Conservation (phyloP, 2,888 invertebrate genomes). For the Orthosia cruda region DNA sequence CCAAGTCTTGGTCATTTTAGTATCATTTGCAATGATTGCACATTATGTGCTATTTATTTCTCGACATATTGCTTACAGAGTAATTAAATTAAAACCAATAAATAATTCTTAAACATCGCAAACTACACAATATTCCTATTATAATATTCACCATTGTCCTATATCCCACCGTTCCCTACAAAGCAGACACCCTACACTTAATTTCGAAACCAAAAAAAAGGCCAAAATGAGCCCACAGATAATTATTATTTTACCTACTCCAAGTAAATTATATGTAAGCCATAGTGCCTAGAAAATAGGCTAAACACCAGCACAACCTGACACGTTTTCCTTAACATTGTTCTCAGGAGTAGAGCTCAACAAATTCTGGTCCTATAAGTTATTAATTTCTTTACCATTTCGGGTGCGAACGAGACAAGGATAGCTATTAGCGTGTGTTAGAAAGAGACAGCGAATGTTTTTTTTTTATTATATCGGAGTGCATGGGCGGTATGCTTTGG, state of each 20-base stretch:
- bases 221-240: constrained; percentile 80
- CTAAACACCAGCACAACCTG: constrained; percentile 14
- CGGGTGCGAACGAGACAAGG: constrained; percentile 73
- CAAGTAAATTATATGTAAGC: constrained; percentile 84
- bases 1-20: too few species aligned
- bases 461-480: constrained; percentile 75
- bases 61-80: too few species aligned
- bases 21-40: too few species aligned
- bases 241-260: constrained; percentile 88
- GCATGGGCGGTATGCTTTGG: constrained; percentile 83
- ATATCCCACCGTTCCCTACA: constrained; percentile 15
- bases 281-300: constrained; percentile 66
- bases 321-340: neutral
- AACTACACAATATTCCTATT: neutral
- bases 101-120: neutral
- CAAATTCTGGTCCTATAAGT: constrained; percentile 74
- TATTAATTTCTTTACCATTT: constrained; percentile 82
- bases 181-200: constrained; percentile 74
- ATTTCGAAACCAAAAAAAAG: constrained; percentile 80
- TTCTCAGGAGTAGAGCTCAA: constrained; percentile 61
- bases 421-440: constrained; percentile 78
- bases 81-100: too few species aligned
- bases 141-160: neutral
- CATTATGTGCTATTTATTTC: too few species aligned
- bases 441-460: constrained; percentile 75